Evolutionary conservation across 2,888 invertebrate species (phyloP), one percentile per base, ranked within the genome.

Genomic region (Tachina lurida): DNA sequence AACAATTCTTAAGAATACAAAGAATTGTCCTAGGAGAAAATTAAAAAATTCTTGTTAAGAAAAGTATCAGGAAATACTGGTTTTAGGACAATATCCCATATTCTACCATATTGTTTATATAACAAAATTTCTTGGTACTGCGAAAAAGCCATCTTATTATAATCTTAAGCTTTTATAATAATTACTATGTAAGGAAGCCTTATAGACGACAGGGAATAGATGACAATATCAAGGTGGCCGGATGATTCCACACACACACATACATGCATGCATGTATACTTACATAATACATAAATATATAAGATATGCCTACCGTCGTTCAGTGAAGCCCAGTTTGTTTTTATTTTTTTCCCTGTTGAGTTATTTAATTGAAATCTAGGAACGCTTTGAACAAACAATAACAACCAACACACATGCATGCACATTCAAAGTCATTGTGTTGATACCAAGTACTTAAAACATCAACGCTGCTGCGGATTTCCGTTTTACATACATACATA

Each of bases 381-480:
- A 68, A 68, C 19, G 54, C 62, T 70, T 70, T 70, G 22, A 75
- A 63, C 13, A 17, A 54, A 49, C 54, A 17, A 31, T 31, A 54
- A 54, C 19, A 45, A 43, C 41, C 4, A 63, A 60, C 15, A 56
- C 47, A 47, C 19, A 65, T n/a, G 31, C 7, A 15, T 17, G 22
- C 31, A 12, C n/a, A 56, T 10, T 4, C 17, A 31, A 31, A n/a
- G 13, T 41, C n/a, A 56, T 15, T 43, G 47, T n/a, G 31, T 22
- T 49, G 19, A 60, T 77, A 58, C 68, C 68, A 52, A 31, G 31
- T 31, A 31, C 17, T 68, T 22, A 31, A 77, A 77, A 68, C 71
- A 63, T 45, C 73, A 68, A 75, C 56, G 39, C 52, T 73, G 70
- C 70, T 78, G 82, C 82, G 85, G 85, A 85, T 85, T 85, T 85